phyloP scores from a whole-genome alignment of 2,113 vertebrate species.

The Arothron firmamentum region DNA sequence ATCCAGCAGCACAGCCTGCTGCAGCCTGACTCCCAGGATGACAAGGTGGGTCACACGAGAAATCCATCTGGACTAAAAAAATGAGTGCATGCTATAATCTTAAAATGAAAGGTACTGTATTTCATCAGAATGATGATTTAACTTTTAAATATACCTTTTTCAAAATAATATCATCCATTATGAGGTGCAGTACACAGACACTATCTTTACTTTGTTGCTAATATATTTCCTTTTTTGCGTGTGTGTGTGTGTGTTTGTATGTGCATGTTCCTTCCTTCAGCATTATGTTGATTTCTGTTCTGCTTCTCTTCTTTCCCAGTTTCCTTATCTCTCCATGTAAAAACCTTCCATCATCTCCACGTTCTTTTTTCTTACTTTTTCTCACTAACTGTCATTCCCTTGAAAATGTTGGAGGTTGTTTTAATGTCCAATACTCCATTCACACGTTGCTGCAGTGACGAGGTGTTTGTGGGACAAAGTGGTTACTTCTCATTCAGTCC shows the following conservation, averaged over 20 bases:
- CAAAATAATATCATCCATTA: too few relatives aligned
- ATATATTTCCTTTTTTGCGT: slow-evolving; percentile 69
- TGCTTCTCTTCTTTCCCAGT: slow-evolving; percentile 92
- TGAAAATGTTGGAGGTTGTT: slow-evolving; percentile 8
- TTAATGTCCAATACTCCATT: slow-evolving; percentile 53
- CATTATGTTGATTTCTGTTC: slow-evolving; percentile 95
- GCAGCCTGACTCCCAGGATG: slow-evolving; percentile 93
- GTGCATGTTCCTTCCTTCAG: slow-evolving; percentile 78
- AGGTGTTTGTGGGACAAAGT: slow-evolving; percentile 30
- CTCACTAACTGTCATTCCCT: slow-evolving; percentile 20
- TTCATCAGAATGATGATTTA: too few relatives aligned
- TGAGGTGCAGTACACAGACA: not conserved
- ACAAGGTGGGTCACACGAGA: slow-evolving; percentile 82
- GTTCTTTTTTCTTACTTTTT: slow-evolving; percentile 22
- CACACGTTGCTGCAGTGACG: slow-evolving; percentile 17
- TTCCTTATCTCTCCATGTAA: slow-evolving; percentile 90
- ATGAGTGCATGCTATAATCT: not conserved
- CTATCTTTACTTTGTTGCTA: slow-evolving; percentile 52
- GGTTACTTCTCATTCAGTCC: slow-evolving; percentile 25
- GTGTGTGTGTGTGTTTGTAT: slow-evolving; percentile 61
- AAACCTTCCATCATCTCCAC: slow-evolving; percentile 49
- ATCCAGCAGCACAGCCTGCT: slow-evolving; percentile 98
- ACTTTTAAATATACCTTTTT: too few relatives aligned
- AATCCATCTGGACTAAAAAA: not conserved
- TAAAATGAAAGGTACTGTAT: too few relatives aligned